These are phyloP conservation scores for Trachelus iudaicus DNA, from an alignment of 2,888 invertebrate species.

Conservation along the genomic window DNA sequence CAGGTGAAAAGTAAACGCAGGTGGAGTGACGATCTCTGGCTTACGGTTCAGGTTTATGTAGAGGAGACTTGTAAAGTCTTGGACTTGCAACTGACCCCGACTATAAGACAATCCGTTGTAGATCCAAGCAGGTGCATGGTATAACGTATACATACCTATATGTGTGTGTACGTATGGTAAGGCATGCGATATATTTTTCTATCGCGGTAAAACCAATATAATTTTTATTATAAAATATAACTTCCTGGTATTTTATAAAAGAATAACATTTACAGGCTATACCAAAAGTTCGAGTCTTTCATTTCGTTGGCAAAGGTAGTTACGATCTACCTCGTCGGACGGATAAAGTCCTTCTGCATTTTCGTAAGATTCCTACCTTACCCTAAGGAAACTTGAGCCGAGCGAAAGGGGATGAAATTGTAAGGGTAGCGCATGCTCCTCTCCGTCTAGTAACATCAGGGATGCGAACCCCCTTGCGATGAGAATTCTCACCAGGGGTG, in stretches of 20 bases:
- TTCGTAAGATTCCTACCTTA: conserved; percentile 37
- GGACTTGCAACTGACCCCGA: not conserved
- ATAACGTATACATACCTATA: not conserved
- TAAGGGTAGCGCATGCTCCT: not conserved
- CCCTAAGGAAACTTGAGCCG: conserved; percentile 9
- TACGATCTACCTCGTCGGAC: not conserved
- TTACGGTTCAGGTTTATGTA: not conserved
- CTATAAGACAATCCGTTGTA: not conserved
- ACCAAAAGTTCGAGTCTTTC: not conserved
- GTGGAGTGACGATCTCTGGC: conserved; percentile 55
- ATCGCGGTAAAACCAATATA: not conserved
- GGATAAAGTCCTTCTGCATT: not conserved
- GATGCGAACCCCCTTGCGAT: conserved; percentile 10
- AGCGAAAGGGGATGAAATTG: not conserved
- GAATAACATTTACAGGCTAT: not conserved
- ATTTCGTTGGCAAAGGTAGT: not conserved
- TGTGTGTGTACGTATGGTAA: too few species aligned
- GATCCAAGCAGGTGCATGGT: not conserved
- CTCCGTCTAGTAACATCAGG: not conserved
- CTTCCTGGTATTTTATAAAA: not conserved
- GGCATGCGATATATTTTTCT: not conserved
- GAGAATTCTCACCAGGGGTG: conserved; percentile 10
- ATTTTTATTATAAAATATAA: not conserved
- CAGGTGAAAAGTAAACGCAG: conserved; percentile 61
- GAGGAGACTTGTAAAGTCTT: not conserved